Evolutionary conservation across 2,113 vertebrate species (phyloP).

Genomic region (Semnornis frantzii): DNA sequence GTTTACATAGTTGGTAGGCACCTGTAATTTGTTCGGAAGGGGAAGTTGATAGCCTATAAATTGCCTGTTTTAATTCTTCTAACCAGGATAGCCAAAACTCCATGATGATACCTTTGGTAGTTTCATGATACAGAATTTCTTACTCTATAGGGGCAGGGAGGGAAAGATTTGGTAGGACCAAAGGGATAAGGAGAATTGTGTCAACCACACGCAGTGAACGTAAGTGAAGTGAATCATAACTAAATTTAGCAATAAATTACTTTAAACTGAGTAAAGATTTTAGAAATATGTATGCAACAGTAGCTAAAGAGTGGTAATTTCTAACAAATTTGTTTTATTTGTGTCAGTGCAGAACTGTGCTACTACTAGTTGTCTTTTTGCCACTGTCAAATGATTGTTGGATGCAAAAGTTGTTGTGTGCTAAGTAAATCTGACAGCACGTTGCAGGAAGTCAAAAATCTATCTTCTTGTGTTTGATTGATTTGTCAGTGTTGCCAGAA

Average conservation of each 20-base stretch:
- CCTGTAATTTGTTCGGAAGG: neutral
- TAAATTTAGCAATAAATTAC: neutral
- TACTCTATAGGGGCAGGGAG: rapidly evolving
- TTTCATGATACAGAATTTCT: neutral
- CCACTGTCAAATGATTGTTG: conserved; percentile 17
- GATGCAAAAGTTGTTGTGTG: neutral
- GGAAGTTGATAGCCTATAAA: neutral
- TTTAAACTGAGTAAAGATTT: neutral
- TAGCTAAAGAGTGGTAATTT: neutral
- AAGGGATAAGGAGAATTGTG: neutral
- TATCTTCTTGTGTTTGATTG: neutral
- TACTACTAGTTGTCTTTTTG: neutral
- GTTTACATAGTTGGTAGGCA: neutral
- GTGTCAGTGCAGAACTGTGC: neutral
- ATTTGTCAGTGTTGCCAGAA: conserved; percentile 2
- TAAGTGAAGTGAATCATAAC: neutral
- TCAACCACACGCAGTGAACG: neutral
- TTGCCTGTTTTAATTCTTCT: neutral
- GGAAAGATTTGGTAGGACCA: neutral
- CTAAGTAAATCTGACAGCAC: neutral
- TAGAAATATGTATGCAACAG: neutral
- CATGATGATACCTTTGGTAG: neutral
- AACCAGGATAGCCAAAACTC: neutral
- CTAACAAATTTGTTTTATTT: neutral
- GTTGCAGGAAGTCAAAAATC: conserved; percentile 9